Percentiles rank a stretch among this genome's conserved stretches.
Evolutionary conservation across 2,797 vertebrate species (phyloP).

Genomic region (Holocentrus rufus): DNA sequence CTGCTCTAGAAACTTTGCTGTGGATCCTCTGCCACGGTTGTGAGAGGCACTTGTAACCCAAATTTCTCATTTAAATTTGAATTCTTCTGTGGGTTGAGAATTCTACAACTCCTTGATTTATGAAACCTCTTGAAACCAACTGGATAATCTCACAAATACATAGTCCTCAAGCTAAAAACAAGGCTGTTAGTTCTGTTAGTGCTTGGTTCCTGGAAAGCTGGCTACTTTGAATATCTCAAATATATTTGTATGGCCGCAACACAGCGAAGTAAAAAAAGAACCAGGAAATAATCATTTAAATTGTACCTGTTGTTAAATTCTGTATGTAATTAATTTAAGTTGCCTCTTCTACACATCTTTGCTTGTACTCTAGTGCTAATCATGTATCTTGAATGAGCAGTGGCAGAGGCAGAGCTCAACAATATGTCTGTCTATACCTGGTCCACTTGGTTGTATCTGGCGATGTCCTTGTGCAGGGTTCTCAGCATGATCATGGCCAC

Average conservation of each 20-base stretch:
- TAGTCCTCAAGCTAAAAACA: neutral
- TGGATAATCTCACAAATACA: neutral
- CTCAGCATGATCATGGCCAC: conserved; percentile 92
- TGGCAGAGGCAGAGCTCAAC: neutral
- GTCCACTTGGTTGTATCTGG: conserved; percentile 92
- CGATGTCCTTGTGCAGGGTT: conserved; percentile 91
- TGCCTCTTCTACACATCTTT: neutral
- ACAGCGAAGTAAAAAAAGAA: neutral
- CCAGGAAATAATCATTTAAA: conserved; percentile 1
- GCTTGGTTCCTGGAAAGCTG: neutral
- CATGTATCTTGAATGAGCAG: conserved; percentile 3
- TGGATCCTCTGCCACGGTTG: neutral
- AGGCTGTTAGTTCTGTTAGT: neutral
- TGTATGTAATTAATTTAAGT: conserved; percentile 6
- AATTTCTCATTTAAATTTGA: neutral
- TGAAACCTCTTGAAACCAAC: neutral
- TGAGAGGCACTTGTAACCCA: neutral
- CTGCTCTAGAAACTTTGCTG: neutral
- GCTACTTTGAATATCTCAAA: neutral
- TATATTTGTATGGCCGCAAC: conserved; percentile 28
- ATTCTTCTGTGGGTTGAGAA: neutral
- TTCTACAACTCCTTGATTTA: neutral
- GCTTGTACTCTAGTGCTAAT: neutral
- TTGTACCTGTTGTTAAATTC: neutral
- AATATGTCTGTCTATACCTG: conserved; percentile 74